Conservation (phyloP, 2,797 vertebrate species). For the Simalia tracyae region DNA sequence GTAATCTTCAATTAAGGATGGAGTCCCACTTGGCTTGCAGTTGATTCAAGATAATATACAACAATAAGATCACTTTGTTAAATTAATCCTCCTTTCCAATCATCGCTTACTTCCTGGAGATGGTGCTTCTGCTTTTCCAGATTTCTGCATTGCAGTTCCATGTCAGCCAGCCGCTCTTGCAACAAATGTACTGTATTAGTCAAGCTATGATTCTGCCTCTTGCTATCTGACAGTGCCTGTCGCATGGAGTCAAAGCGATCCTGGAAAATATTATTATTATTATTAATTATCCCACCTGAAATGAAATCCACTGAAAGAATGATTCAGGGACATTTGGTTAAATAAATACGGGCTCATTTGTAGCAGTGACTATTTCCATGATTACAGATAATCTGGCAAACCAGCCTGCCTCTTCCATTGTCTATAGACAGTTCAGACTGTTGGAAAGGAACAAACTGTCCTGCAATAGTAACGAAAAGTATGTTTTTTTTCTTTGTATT, state of each 20-base stretch:
- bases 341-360: not conserved
- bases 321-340: not conserved
- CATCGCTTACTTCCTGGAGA: constrained; percentile 72
- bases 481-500: not conserved
- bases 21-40: not conserved
- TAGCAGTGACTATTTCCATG: not conserved
- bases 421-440: not conserved
- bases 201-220: constrained; percentile 73
- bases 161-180: constrained; percentile 69
- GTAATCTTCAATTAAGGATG: not conserved
- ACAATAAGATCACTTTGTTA: not conserved
- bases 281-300: not conserved
- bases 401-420: not conserved
- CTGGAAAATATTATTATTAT: constrained; percentile 57
- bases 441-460: not conserved
- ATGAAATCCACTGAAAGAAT: constrained; percentile 1
- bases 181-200: constrained; percentile 69
- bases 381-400: not conserved
- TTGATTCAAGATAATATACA: not conserved
- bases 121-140: constrained; percentile 69
- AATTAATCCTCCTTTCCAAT: not conserved
- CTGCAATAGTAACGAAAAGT: not conserved
- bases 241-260: constrained; percentile 75
- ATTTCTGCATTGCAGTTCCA: constrained; percentile 65
- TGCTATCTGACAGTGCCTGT: constrained; percentile 74